Evolutionary conservation across 2,888 invertebrate genomes (phyloP).

Genomic region (Tenthredo amoena): DNA sequence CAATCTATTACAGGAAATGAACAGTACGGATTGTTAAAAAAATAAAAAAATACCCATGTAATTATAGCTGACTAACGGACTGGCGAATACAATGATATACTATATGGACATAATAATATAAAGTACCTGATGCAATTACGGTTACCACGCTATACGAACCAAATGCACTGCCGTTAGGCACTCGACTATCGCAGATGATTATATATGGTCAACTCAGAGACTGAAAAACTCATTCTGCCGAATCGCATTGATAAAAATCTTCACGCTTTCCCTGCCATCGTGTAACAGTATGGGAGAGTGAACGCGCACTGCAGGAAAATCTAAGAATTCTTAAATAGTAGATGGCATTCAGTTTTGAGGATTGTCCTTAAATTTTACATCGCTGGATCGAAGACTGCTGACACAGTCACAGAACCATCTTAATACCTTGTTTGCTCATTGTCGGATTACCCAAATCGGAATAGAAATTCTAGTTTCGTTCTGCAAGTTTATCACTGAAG

Average conservation of each 20-base stretch:
- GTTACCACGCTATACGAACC: background rate
- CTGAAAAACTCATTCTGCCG: conserved; percentile 30
- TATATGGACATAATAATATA: background rate
- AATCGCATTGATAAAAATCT: conserved; percentile 36
- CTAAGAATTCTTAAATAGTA: background rate
- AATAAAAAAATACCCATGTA: background rate
- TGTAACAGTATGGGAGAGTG: background rate
- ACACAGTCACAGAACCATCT: background rate
- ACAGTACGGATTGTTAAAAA: background rate
- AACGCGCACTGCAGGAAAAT: background rate
- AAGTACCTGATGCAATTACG: conserved; percentile 20
- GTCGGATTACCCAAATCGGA: background rate
- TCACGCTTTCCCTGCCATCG: conserved; percentile 37
- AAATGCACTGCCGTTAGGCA: background rate
- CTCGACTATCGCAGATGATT: background rate
- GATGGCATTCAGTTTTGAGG: background rate
- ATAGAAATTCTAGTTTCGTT: no score
- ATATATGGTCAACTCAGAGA: background rate
- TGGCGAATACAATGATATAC: conserved; percentile 30
- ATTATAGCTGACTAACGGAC: background rate
- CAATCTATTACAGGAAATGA: background rate
- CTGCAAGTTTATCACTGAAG: no score
- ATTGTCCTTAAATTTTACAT: background rate
- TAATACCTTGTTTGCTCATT: background rate
- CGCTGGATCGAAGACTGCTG: background rate